phyloP scores from a whole-genome alignment of 2,113 vertebrate genomes.

The Heterochromis multidens region DNA sequence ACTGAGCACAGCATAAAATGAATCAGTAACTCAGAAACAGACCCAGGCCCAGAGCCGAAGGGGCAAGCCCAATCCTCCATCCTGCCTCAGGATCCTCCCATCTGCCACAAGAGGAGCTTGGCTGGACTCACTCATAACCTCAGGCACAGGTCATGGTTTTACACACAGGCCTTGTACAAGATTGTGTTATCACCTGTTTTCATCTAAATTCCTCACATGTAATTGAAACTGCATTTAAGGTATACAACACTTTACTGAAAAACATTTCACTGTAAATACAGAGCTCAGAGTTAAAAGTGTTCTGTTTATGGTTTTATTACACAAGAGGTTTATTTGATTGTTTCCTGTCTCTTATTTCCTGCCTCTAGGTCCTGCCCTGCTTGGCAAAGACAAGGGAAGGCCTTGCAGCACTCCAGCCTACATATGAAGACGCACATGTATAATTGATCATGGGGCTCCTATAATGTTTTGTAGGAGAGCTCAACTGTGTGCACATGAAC shows the following conservation, averaged over 20 bases:
- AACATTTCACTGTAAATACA: background rate
- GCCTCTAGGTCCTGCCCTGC: conserved; percentile 53
- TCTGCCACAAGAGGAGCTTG: conserved; percentile 45
- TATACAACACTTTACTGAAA: background rate
- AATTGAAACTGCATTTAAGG: background rate
- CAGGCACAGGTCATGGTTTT: conserved; percentile 5
- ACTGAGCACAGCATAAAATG: background rate
- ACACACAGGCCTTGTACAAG: background rate
- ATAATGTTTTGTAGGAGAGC: conserved; percentile 18
- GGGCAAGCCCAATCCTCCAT: background rate
- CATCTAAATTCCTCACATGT: background rate
- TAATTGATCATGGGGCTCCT: conserved; percentile 62
- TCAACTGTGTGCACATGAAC: background rate
- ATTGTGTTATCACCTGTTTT: background rate
- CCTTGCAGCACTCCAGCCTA: conserved; percentile 51
- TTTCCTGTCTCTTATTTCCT: conserved; percentile 26
- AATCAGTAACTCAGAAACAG: conserved; percentile 57
- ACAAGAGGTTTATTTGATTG: background rate
- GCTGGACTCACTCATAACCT: conserved; percentile 21
- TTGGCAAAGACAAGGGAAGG: conserved; percentile 48
- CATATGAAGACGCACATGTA: conserved; percentile 50
- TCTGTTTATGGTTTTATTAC: conserved; percentile 11
- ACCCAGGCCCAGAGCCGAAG: conserved; percentile 3
- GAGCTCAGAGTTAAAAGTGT: background rate
- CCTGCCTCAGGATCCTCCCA: conserved; percentile 46